phyloP scores from a whole-genome alignment of 2,888 invertebrate genomes.

The Troilus luridus region DNA sequence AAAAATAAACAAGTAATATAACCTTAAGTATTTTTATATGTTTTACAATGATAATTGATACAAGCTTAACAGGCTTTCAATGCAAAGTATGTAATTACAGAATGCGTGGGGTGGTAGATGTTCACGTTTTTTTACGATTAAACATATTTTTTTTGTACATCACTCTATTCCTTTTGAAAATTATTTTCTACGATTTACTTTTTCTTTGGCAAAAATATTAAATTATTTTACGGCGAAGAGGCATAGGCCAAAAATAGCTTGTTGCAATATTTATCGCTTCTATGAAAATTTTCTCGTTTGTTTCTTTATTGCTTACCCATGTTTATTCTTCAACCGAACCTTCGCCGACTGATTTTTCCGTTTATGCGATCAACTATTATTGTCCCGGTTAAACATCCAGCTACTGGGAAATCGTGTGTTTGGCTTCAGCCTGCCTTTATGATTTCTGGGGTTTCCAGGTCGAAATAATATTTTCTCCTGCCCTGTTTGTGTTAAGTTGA shows the following conservation, averaged over 20 bases:
- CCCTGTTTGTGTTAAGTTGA: background rate
- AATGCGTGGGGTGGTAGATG: too few species aligned
- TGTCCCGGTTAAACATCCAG: background rate
- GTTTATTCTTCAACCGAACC: background rate
- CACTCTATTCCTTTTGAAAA: too few species aligned
- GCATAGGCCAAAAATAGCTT: background rate
- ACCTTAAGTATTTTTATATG: too few species aligned
- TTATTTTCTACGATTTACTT: too few species aligned
- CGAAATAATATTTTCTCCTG: slow-evolving; percentile 17
- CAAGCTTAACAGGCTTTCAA: too few species aligned
- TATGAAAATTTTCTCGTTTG: background rate
- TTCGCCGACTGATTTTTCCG: background rate
- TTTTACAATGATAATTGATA: too few species aligned
- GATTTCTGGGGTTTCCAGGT: background rate
- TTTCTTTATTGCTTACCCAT: background rate
- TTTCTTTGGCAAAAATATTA: too few species aligned
- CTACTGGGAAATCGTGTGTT: background rate
- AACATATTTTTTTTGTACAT: too few species aligned
- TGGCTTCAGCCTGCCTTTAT: background rate
- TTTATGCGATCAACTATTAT: background rate
- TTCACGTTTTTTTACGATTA: too few species aligned
- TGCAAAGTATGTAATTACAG: too few species aligned
- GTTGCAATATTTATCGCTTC: background rate
- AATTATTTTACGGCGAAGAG: background rate
- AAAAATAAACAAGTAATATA: too few species aligned